Base-by-base conservation (phyloP, 53 echinoderm and acorn worm genomes). In the Arbacia lixula region DNA sequence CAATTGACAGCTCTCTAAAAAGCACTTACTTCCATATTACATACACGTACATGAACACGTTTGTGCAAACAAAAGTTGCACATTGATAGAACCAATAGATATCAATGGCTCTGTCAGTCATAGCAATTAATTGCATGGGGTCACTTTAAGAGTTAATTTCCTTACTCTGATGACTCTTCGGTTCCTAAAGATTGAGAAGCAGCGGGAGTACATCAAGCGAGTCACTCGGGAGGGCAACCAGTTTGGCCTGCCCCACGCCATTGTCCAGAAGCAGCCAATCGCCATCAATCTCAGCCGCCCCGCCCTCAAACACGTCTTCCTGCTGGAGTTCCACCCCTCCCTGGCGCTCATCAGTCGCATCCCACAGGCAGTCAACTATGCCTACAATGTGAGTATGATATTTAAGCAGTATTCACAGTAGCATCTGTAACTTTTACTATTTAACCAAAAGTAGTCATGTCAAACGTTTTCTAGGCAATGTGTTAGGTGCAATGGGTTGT, bases 251-350 rank as follows among this genome's bases (percentile, higher is more conserved):
- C 99, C 99, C 16, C 86, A 95, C 33, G 80, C 85, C 29, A 95
- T 99, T 55, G 85, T 99, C 24, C 85, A 94, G 20, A 99, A 99
- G 65, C 99, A 99, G 46, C 94, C 94, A 28, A 91, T 99, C 30
- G 88, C 99, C 53, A 85, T 99, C 68, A 99, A 99, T 38, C 86
- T 99, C 32, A 99, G 99, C 91, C 90, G 94, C 74, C 90, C 98
- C 57, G 98, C 98, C 34, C 75, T 97, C 51, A 92, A 92, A 68
- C 88, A 86, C 77, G 92, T 97, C 25, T 97, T 94, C 53, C 68
- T 97, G 24, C 57, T 97, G 66, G 98, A 97, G 85, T 97, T 97
- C 41, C 98, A 97, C 77, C 98, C 98, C 26, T 94, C 94, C 53
- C 90, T 97, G 29, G 91, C 98, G 10, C 75, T 97, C 64, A 90